A percentile compares a stretch with the other conserved stretches of the same genome.
Evolutionary conservation across 2,113 vertebrate species (phyloP).

Genomic region (Edolisoma coerulescens): DNA sequence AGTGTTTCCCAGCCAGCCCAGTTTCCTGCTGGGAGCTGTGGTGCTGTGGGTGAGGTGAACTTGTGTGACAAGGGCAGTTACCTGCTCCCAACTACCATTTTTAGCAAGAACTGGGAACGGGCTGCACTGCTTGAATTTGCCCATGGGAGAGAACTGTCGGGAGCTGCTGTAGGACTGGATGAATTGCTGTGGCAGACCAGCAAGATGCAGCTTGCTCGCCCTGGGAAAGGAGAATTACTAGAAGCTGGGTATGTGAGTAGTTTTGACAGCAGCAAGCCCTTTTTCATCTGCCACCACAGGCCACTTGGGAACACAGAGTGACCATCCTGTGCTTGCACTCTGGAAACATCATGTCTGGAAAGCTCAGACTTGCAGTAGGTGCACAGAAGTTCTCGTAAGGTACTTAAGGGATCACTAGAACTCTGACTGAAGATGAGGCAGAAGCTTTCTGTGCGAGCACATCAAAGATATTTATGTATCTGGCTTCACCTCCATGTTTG

Average conservation of each 20-base stretch:
- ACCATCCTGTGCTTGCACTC: background rate
- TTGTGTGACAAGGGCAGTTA: background rate
- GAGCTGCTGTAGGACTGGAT: background rate
- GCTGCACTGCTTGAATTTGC: background rate
- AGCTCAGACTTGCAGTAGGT: background rate
- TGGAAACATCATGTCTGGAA: rapidly evolving
- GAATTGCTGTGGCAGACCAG: background rate
- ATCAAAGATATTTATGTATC: background rate
- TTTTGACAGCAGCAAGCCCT: background rate
- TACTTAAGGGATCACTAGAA: background rate
- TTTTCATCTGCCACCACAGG: background rate
- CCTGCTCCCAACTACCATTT: background rate
- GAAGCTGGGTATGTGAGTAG: background rate
- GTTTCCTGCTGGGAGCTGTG: background rate
- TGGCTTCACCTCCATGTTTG: background rate
- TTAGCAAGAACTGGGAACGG: background rate
- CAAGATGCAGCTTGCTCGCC: rapidly evolving
- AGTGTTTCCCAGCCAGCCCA: rapidly evolving
- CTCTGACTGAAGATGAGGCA: background rate
- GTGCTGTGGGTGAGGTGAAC: background rate
- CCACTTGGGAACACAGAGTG: background rate
- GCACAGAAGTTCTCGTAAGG: background rate
- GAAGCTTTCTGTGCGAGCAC: background rate
- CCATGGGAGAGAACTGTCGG: background rate
- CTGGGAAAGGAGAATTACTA: background rate